A percentile compares a stretch with the other conserved stretches of the same genome.
These are phyloP conservation scores for Nothoprocta perdicaria DNA, from an alignment of 2,113 vertebrate genomes.

Conservation along the genomic window DNA sequence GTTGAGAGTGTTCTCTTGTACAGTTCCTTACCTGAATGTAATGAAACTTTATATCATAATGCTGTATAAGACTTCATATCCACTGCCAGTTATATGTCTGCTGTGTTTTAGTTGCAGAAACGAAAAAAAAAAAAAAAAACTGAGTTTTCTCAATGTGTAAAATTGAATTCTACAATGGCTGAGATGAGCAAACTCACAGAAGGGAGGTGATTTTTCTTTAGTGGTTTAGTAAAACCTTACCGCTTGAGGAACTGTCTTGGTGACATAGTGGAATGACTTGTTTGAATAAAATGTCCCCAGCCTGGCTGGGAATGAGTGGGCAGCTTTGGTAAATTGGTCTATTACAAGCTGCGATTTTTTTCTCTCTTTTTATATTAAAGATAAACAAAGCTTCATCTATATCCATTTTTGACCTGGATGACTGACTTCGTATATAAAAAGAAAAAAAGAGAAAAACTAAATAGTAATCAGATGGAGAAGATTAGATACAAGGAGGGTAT, in stretches of 20 bases:
- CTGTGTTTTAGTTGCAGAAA: not conserved
- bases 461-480: not conserved
- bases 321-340: constrained; percentile 6
- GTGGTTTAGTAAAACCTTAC: not conserved
- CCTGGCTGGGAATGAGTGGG: not conserved
- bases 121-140: not conserved
- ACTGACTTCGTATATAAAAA: not conserved
- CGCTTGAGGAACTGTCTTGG: not conserved
- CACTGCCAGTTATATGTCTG: not conserved
- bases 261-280: not conserved
- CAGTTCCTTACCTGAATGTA: not conserved
- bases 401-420: not conserved
- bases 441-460: not conserved
- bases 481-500: not conserved
- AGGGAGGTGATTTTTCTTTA: not conserved
- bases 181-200: not conserved
- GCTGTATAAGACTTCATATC: not conserved
- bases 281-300: not conserved
- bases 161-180: not conserved
- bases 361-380: not conserved
- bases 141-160: not conserved
- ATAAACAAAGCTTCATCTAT: not conserved
- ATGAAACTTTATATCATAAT: not conserved
- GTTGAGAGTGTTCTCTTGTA: not conserved
- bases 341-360: not conserved